Base-by-base conservation (phyloP, 1,140 invertebrate species). In the Mya arenaria region DNA sequence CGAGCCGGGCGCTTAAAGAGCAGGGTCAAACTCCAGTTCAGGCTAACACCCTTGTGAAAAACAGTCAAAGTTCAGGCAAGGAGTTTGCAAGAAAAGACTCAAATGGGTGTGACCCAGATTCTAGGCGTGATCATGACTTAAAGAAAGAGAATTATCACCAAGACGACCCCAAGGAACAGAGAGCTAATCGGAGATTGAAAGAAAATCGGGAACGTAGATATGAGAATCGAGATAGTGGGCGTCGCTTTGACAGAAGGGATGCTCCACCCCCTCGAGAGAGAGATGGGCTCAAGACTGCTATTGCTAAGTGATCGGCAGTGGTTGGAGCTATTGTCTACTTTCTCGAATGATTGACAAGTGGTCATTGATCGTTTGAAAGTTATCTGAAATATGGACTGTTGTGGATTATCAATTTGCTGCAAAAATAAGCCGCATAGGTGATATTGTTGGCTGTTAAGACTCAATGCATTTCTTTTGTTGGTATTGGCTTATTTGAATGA, bases 1-100 rank as follows among this genome's bases (percentile, higher is more conserved):
- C n/a, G n/a, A 84, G 71, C 73, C 82, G 79, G 60, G 87, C 89
- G 32, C 75, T 90, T n/a, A 88, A 87, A 68, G 89, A 90, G 80
- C 87, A 90, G 81, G 84, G 86, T 34, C 89, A 90, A 62, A 83
- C 84, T 44, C 74, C 83, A 62, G 81, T 84, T 80, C 55, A 83
- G 37, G 58, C 82, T 75, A 66, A 75, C 55, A 72, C 84, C 71
- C 23, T 73, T 77, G 30, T 58, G 36, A 34, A 85, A 86, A 58
- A 85, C 79, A 25, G 73, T 69, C 58, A 62, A 65, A 75, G 80
- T 58, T 60, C 71, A 1, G 62, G 81, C 13, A 87, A 86, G 73
- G 89, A 89, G 39, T 86, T 73, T 63, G 85, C 89, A 39, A 83
- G 86, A 6, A 88, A 86, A 78, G 87, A 88, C 52, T 52, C 48